A percentile compares a stretch with the other conserved stretches of the same genome.
Conservation (phyloP, 2,113 vertebrate genomes). For the Pleuronectes platessa region DNA sequence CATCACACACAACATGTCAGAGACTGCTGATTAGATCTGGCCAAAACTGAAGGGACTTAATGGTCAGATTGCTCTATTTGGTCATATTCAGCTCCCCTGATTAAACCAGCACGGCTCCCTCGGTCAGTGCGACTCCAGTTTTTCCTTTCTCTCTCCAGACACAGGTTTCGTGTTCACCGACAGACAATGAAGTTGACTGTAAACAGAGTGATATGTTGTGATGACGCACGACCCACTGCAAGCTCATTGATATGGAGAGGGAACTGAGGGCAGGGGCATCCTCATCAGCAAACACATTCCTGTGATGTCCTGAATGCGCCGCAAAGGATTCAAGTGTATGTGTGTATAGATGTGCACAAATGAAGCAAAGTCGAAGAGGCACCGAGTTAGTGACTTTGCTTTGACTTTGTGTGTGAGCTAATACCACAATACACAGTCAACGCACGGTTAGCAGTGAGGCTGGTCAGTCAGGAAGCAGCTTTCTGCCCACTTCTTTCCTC, state of each 20-base stretch:
- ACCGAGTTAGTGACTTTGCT: background rate
- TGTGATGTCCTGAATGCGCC: conserved; percentile 15
- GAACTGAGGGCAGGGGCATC: conserved; percentile 59
- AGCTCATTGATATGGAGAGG: conserved; percentile 62
- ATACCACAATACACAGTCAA: background rate
- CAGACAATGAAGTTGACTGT: conserved; percentile 64
- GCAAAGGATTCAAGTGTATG: background rate
- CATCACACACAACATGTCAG: conserved; percentile 13
- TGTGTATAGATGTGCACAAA: conserved; percentile 10
- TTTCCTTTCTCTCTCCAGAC: conserved; percentile 11
- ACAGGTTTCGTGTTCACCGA: conserved; percentile 46
- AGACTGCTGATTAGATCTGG: conserved; percentile 9
- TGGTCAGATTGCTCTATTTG: background rate
- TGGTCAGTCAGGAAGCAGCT: too few relatives aligned
- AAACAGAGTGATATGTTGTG: conserved; percentile 70
- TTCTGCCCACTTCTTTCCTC: background rate
- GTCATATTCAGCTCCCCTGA: background rate
- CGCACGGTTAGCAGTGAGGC: background rate
- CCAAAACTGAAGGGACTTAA: background rate
- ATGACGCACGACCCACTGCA: conserved; percentile 65
- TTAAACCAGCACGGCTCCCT: background rate
- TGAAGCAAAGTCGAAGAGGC: conserved; percentile 13
- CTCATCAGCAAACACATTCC: conserved; percentile 53
- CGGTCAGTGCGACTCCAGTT: background rate
- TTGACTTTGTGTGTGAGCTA: background rate